Evolutionary conservation across 2,888 invertebrate genomes (phyloP).

Genomic region (Cephus spinipes): DNA sequence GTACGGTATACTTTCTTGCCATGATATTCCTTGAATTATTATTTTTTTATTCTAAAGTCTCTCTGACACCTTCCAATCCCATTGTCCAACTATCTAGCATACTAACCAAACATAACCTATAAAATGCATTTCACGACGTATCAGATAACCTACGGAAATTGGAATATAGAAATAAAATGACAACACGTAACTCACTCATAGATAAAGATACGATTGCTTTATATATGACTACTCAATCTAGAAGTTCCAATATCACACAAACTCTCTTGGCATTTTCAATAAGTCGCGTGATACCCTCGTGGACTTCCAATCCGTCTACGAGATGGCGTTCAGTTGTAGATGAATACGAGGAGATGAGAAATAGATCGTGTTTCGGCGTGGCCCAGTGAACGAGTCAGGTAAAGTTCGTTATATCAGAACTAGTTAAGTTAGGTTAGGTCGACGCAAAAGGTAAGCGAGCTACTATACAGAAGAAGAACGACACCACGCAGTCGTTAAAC

Average conservation of each 20-base stretch:
- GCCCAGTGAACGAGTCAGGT: background rate
- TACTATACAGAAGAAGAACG: background rate
- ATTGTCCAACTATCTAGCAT: background rate
- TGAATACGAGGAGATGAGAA: background rate
- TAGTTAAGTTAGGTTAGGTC: background rate
- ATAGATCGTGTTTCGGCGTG: background rate
- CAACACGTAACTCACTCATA: background rate
- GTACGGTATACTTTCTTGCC: background rate
- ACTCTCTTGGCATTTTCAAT: background rate
- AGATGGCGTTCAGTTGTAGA: background rate
- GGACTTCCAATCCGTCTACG: background rate
- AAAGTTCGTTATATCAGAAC: background rate
- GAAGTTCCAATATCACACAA: background rate
- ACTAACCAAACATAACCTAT: background rate
- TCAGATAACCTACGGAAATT: background rate
- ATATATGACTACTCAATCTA: background rate
- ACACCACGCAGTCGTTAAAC: slow-evolving; percentile 6
- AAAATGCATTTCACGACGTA: background rate
- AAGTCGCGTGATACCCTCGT: background rate
- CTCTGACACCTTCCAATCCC: background rate
- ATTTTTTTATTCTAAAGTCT: background rate
- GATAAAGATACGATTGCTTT: background rate
- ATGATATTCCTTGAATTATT: background rate
- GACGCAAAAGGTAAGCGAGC: background rate
- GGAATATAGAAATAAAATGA: background rate